Base-by-base conservation (phyloP, 1,140 invertebrate species). In the Cherax quadricarinatus region DNA sequence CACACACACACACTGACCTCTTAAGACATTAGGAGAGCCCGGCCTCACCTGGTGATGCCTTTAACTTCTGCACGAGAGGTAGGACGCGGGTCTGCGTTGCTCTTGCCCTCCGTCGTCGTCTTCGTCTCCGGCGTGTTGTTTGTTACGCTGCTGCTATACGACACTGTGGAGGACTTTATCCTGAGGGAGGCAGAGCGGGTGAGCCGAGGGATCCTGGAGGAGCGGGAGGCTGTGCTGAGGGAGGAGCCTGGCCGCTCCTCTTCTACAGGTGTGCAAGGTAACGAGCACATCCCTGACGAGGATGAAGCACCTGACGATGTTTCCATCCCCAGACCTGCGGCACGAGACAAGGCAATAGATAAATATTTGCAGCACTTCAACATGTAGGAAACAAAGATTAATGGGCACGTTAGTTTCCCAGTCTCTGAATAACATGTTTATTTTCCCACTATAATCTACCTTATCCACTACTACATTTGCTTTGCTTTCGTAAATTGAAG, bases 161-260 rank as follows among this genome's bases (percentile, higher is more conserved):
- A 14, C 3, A 53, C 81, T 0, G 62, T 66, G 24, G 87, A 66
- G 48, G 80, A 82, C 66, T 89, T 89, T 49, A 89, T 83, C n/a
- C 88, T 62, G 18, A 89, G 62, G 60, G 88, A 89, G 80, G 80
- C 80, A 4, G 88, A 89, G 18, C 88, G 88, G 30, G 62, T 83
- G 60, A 89, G 49, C n/a, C 62, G 49, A 21, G 88, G 88, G 48
- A 89, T 89, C 66, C 80, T 62, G 0, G 88, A 89, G 66, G 80
- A 62, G 62, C 88, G 57, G 10, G 88, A 89, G 30, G 88, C 88
- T 7, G 80, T 89, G 81, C 88, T 89, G 10, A 89, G 66, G 41
- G 88, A 82, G 18, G 88, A 89, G 14, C 88, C 81, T 3, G 88
- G 88, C 5, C 88, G 88, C 70, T 89, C 88, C 30, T 89, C 88